Evolutionary conservation across 2,113 vertebrate genomes (phyloP).

Genomic region (Fulmarus glacialis): DNA sequence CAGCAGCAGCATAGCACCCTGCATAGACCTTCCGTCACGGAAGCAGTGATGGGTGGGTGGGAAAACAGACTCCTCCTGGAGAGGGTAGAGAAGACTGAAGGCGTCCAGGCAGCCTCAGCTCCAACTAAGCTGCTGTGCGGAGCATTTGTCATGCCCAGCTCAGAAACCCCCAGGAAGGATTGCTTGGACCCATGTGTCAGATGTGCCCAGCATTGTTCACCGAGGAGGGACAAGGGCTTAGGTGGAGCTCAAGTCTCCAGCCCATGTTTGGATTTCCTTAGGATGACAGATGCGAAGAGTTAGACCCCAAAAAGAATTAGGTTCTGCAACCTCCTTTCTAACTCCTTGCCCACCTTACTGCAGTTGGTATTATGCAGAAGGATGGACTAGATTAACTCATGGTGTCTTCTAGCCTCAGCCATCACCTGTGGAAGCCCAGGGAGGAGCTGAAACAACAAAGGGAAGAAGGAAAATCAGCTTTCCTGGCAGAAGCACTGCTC

Average conservation of each 20-base stretch:
- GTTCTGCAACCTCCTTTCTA: not conserved
- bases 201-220: not conserved
- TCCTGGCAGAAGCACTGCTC: not conserved
- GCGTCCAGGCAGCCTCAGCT: not conserved
- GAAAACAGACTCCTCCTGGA: not conserved
- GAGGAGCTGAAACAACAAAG: not conserved
- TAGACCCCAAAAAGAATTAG: not conserved
- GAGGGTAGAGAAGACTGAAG: not conserved
- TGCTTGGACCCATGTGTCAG: not conserved
- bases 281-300: not conserved
- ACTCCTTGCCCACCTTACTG: not conserved
- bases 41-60: too few species aligned
- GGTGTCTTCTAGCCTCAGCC: not conserved
- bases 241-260: not conserved
- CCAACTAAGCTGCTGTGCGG: not conserved
- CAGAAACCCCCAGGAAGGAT: not conserved
- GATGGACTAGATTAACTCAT: not conserved
- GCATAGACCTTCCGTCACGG: not conserved
- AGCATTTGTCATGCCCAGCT: not conserved
- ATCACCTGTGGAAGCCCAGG: not conserved
- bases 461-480: not conserved
- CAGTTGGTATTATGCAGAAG: not conserved
- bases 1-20: rapidly evolving
- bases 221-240: not conserved
- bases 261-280: not conserved